Conservation (phyloP, 1,140 invertebrate genomes). For the Megathymus violae region DNA sequence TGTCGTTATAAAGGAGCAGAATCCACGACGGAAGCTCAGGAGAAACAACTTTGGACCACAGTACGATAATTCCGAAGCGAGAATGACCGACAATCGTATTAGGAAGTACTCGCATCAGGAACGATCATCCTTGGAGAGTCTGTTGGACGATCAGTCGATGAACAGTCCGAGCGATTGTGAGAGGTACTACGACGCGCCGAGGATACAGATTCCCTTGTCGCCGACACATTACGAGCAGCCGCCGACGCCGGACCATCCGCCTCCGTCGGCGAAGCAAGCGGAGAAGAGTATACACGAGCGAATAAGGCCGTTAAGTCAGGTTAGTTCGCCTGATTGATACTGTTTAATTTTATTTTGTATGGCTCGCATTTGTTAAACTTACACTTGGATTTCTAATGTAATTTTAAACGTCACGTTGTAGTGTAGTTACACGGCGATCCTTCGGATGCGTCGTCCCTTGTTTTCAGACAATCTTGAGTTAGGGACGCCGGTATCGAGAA, state of each 20-base stretch:
- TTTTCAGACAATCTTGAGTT: too few species aligned
- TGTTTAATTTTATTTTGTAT: background rate
- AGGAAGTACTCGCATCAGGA: slow-evolving; percentile 81
- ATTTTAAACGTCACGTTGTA: too few species aligned
- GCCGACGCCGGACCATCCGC: slow-evolving; percentile 96
- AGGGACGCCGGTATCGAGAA: too few species aligned
- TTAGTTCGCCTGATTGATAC: slow-evolving; percentile 79
- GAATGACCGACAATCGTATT: slow-evolving; percentile 65
- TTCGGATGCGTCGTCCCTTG: too few species aligned
- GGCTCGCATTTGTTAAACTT: background rate
- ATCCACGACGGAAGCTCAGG: slow-evolving; percentile 88
- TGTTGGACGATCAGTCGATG: slow-evolving; percentile 84
- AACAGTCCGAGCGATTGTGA: slow-evolving; percentile 76
- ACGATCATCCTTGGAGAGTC: slow-evolving; percentile 87
- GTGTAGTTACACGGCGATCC: too few species aligned
- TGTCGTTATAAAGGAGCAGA: slow-evolving; percentile 88
- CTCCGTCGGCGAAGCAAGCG: slow-evolving; percentile 95
- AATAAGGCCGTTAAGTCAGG: slow-evolving; percentile 95
- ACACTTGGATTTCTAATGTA: too few species aligned
- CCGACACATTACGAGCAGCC: slow-evolving; percentile 96
- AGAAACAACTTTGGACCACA: slow-evolving; percentile 84
- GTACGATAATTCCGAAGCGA: slow-evolving; percentile 86
- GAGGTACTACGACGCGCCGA: slow-evolving; percentile 64
- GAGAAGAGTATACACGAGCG: slow-evolving; percentile 95
- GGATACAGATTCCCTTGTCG: slow-evolving; percentile 86